phyloP scores from a whole-genome alignment of 2,797 vertebrate genomes.

The Delichon dasypus region DNA sequence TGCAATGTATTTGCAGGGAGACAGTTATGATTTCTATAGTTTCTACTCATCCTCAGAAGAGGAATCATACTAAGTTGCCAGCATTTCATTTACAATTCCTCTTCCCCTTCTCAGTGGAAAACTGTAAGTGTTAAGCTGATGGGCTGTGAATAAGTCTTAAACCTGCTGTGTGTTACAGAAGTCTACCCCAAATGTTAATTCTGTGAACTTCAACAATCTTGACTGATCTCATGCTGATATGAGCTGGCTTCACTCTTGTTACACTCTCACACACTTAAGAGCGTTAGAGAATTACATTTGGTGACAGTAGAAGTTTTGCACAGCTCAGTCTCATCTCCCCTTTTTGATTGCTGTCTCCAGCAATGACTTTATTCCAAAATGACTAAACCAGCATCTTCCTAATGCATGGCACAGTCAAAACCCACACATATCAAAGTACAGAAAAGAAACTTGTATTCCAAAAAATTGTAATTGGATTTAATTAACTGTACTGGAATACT shows the following conservation, averaged over 20 bases:
- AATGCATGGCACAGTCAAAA: not conserved
- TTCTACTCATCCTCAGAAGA: not conserved
- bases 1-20: not conserved
- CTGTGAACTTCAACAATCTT: not conserved
- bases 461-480: not conserved
- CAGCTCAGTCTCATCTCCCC: not conserved
- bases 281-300: not conserved
- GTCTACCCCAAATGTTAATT: not conserved
- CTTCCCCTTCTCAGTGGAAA: not conserved
- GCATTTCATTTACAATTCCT: not conserved
- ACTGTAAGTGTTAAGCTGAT: not conserved
- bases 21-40: not conserved
- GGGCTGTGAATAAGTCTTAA: not conserved
- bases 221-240: not conserved
- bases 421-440: rapidly evolving
- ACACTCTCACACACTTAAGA: not conserved
- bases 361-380: not conserved
- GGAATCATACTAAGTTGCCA: not conserved
- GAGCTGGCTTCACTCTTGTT: not conserved
- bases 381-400: not conserved
- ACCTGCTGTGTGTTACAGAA: not conserved
- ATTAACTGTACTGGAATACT: not conserved
- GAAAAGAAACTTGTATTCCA: not conserved
- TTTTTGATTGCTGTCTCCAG: not conserved
- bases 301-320: not conserved